Conservation (phyloP, 2,888 invertebrate species). For the Lissocephala sabroskyi region DNA sequence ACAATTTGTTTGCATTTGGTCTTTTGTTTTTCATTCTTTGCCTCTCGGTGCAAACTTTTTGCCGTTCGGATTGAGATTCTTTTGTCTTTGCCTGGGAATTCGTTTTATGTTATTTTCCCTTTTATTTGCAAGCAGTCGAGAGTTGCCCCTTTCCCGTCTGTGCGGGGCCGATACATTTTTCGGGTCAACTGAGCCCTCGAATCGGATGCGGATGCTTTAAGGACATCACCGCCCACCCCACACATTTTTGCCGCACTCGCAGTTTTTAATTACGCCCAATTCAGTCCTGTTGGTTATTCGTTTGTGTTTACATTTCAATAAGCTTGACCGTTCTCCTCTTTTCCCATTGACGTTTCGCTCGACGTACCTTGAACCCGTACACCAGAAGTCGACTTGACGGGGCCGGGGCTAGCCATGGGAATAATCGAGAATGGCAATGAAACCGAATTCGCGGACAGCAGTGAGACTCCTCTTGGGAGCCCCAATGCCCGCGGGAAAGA, state of each 20-base stretch:
- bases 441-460: no score
- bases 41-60: constrained; percentile 33
- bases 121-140: background rate
- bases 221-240: background rate
- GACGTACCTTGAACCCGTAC: no score
- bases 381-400: no score
- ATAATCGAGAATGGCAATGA: no score
- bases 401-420: no score
- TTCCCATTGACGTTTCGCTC: no score
- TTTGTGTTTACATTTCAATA: constrained; percentile 63
- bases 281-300: constrained; percentile 28
- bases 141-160: background rate
- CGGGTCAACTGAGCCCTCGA: background rate
- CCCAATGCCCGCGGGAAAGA: constrained; percentile 12
- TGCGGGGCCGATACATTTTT: no score
- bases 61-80: constrained; percentile 56
- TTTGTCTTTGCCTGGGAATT: constrained; percentile 51
- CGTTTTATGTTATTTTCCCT: constrained; percentile 27
- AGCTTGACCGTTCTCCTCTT: constrained; percentile 32
- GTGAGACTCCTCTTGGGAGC: no score
- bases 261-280: constrained; percentile 48
- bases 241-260: background rate
- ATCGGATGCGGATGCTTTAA: no score
- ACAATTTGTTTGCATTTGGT: constrained; percentile 9
- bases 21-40: constrained; percentile 15